Conservation (phyloP, 1,140 invertebrate species). For the Thereuonema tuberculata region DNA sequence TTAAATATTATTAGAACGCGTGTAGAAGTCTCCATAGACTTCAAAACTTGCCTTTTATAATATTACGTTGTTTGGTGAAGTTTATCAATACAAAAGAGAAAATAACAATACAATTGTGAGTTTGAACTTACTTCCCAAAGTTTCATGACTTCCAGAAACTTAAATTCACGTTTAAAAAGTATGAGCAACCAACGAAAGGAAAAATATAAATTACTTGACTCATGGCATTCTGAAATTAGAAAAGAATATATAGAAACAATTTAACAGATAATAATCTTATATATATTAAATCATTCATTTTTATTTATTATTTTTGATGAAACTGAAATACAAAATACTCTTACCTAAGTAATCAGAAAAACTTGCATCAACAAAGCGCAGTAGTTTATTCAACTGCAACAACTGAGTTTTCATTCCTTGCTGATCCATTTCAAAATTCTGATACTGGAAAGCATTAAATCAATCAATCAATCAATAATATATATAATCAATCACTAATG, state of each 20-base stretch:
- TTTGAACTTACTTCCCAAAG: slow-evolving; percentile 11
- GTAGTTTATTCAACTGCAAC: slow-evolving; percentile 61
- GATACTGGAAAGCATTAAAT: slow-evolving; percentile 42
- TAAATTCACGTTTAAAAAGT: slow-evolving; percentile 47
- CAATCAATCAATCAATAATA: slow-evolving; percentile 3
- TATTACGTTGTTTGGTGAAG: too few relatives aligned
- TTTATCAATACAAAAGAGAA: too few relatives aligned
- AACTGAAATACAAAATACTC: too few relatives aligned
- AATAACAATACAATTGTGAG: too few relatives aligned
- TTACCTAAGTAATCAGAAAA: slow-evolving; percentile 59
- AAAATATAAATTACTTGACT: slow-evolving; percentile 97
- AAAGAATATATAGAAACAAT: neutral
- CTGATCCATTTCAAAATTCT: slow-evolving; percentile 97
- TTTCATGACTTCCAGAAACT: slow-evolving; percentile 18
- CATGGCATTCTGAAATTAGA: slow-evolving; percentile 53
- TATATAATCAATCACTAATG: neutral
- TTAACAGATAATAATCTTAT: neutral
- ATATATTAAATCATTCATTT: neutral
- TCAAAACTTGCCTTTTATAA: too few relatives aligned
- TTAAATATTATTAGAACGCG: too few relatives aligned
- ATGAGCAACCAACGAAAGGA: slow-evolving; percentile 75
- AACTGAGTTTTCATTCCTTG: slow-evolving; percentile 92
- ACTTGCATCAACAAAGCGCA: slow-evolving; percentile 66
- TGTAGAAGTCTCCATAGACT: too few relatives aligned
- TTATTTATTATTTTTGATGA: neutral